Evolutionary conservation across 1,140 invertebrate species (phyloP).

Genomic region (Mycetomoellerius zeteki): DNA sequence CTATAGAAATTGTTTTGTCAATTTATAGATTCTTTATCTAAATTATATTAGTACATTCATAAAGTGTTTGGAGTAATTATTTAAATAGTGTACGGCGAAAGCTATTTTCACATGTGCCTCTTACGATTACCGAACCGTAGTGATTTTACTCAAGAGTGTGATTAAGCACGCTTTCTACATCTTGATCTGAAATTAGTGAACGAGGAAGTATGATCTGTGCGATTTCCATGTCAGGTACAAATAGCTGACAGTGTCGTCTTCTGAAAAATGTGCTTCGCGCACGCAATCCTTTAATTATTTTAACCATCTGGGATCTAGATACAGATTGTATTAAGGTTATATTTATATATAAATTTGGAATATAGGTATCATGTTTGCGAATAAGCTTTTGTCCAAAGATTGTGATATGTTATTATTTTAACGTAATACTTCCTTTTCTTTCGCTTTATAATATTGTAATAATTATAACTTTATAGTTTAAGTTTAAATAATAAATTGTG

Average conservation of each 20-base stretch:
- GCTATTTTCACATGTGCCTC: not conserved
- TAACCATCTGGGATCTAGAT: constrained; percentile 28
- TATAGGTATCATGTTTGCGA: not conserved
- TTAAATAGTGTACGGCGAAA: not conserved
- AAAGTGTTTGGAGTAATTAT: not conserved
- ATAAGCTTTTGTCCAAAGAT: not conserved
- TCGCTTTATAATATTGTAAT: not conserved
- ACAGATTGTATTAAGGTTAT: constrained; percentile 39
- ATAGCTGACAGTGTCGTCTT: constrained; percentile 49
- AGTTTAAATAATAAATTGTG: constrained; percentile 1
- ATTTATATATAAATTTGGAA: constrained; percentile 46
- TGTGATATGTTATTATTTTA: not conserved
- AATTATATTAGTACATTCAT: not conserved
- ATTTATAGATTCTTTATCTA: not conserved
- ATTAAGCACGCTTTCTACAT: constrained; percentile 42
- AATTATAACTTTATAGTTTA: constrained; percentile 6
- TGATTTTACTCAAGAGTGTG: constrained; percentile 22
- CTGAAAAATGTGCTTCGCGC: constrained; percentile 51
- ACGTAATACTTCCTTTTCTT: not conserved
- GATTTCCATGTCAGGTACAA: constrained; percentile 59
- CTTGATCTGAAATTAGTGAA: constrained; percentile 54
- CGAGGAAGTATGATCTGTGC: constrained; percentile 59
- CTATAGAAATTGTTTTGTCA: not conserved
- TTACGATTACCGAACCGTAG: not conserved
- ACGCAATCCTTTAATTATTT: constrained; percentile 69